A percentile compares a stretch with the other conserved stretches of the same genome.
Conservation (phyloP, 2,113 vertebrate genomes). For the Oncorhynchus mykiss region DNA sequence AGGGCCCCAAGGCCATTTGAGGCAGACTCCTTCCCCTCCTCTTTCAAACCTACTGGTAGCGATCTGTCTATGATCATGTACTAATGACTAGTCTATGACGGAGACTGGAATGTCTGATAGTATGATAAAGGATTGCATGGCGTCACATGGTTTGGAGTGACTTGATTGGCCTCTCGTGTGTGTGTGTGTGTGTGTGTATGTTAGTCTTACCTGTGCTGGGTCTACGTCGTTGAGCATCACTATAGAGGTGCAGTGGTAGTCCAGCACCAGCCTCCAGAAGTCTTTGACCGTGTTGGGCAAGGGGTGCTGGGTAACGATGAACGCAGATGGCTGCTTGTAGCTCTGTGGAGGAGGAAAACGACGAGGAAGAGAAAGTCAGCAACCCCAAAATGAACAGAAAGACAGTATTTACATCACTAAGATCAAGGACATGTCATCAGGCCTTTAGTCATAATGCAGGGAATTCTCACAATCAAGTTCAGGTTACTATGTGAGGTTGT, state of each 20-base stretch:
- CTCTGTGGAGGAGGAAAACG: slow-evolving; percentile 81
- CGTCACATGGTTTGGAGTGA: not conserved
- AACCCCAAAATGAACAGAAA: not conserved
- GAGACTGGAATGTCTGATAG: no score
- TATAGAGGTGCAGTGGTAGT: slow-evolving; percentile 96
- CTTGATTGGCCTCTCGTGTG: not conserved
- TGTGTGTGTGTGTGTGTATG: slow-evolving; percentile 13
- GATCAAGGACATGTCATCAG: no score
- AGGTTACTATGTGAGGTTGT: no score
- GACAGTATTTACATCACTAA: not conserved
- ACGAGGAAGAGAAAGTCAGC: not conserved
- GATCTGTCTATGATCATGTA: no score
- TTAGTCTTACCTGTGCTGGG: slow-evolving; percentile 84
- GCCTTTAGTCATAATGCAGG: no score
- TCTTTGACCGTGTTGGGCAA: slow-evolving; percentile 98
- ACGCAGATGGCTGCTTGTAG: slow-evolving; percentile 96
- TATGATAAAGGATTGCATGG: no score
- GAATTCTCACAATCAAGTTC: no score
- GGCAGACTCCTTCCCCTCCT: no score
- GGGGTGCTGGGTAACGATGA: slow-evolving; percentile 98
- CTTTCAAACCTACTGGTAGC: no score
- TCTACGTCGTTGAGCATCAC: slow-evolving; percentile 98
- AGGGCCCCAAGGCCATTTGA: no score
- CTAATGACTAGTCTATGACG: no score
- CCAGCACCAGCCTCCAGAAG: slow-evolving; percentile 95